Evolutionary conservation across 2,797 vertebrate genomes (phyloP).

Genomic region (Sebastes vulpes): DNA sequence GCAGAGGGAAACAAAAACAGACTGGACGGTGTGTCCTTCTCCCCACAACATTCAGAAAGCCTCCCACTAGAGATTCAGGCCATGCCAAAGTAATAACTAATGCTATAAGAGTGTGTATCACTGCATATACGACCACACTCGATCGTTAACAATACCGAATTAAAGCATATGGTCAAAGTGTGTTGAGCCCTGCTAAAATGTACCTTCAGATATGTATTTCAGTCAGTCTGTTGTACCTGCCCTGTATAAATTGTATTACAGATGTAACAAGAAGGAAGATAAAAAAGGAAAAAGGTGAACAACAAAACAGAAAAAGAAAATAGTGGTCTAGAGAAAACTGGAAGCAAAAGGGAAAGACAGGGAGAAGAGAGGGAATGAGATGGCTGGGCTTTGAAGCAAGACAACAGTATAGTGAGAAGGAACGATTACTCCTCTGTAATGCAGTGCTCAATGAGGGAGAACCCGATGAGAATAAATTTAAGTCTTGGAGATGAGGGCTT

Average conservation of each 20-base stretch:
- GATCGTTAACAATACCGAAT: background rate
- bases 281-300: background rate
- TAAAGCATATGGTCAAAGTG: background rate
- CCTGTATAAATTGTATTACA: background rate
- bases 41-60: background rate
- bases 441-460: conserved; percentile 62
- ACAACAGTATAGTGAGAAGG: background rate
- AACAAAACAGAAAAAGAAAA: background rate
- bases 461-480: conserved; percentile 53
- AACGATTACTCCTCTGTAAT: conserved; percentile 51
- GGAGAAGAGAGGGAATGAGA: background rate
- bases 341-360: background rate
- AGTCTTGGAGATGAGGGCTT: conserved; percentile 54
- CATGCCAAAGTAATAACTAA: background rate
- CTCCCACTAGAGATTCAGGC: background rate
- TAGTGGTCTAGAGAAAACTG: background rate
- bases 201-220: background rate
- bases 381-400: conserved; percentile 14
- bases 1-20: background rate
- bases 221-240: background rate
- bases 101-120: background rate
- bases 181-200: background rate
- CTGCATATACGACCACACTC: background rate
- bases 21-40: background rate
- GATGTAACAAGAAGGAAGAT: background rate